Conservation (phyloP, 2,888 invertebrate genomes). For the Labia minor region DNA sequence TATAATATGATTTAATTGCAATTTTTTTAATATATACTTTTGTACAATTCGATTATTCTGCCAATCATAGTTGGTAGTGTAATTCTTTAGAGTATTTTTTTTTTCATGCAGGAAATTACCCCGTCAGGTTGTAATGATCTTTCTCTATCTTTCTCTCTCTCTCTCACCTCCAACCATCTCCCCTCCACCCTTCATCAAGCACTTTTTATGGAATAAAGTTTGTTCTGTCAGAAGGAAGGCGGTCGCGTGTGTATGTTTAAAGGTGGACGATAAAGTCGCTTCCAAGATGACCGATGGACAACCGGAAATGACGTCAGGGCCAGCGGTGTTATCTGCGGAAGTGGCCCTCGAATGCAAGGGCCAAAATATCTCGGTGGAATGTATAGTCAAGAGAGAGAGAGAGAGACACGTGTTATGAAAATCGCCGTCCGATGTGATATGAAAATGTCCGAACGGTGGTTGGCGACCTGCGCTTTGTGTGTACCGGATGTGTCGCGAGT, state of each 20-base stretch:
- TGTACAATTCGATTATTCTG: no score
- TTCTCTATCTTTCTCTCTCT: background rate
- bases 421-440: background rate
- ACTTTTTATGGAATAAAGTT: background rate
- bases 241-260: background rate
- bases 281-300: background rate
- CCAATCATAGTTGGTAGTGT: no score
- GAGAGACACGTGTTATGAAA: constrained; percentile 4
- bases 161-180: background rate
- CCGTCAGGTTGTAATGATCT: background rate
- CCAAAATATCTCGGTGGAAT: background rate
- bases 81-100: no score
- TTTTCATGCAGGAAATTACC: constrained; percentile 13
- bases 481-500: background rate
- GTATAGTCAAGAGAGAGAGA: background rate
- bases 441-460: background rate
- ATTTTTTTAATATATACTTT: no score
- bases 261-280: background rate
- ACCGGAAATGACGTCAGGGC: constrained; percentile 8
- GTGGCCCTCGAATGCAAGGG: background rate
- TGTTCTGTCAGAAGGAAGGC: background rate
- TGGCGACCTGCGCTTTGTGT: background rate
- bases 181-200: no score
- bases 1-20: no score
- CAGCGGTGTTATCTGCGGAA: background rate